Base-by-base conservation (phyloP, 1,140 invertebrate species). In the Protaetia brevitarsis region DNA sequence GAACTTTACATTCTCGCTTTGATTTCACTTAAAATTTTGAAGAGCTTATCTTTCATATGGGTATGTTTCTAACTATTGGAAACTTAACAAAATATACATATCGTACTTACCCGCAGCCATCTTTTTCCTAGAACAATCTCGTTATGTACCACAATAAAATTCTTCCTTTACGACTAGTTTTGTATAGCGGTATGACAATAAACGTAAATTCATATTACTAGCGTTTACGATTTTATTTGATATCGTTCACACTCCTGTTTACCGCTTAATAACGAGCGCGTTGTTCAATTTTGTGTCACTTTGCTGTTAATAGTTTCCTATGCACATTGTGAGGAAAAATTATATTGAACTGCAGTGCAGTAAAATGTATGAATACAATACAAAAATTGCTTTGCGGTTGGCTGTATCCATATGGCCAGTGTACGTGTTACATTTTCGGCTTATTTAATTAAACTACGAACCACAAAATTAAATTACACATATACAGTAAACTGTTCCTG, bases 161-260 rank as follows among this genome's bases (percentile, higher is more conserved):
- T 51, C 41, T 5, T 16, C 41, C 8, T 51, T 51, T 51, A 51
- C 41, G 41, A 19, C 41, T 51, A 23, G 21, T 19, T 21, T 16
- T 19, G 19, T 19, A 19, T 51, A 23, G 7, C 2, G 41, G 19
- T 23, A 26, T 10, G 16, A 51, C 41, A 51, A 51, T 51, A 51
- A 51, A 51, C 41, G 26, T 51, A 23, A 51, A 51, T 19, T 51
- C 41, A 51, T 51, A 51, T 51, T 51, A 51, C n/a, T 51, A 23
- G 5, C 41, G 41, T 23, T 51, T 51, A 23, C 19, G 41, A 16
- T 19, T 13, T 16, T 45, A 51, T 51, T 51, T 51, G 41, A 51
- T 51, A 23, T 19, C 19, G 41, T 51, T 51, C 26, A 51, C 41
- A 23, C 41, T 23, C 21, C 6, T 51, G 41, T 23, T 51, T n/a